Base-by-base conservation (phyloP, 2,797 vertebrate genomes). In the Tadarida brasiliensis region DNA sequence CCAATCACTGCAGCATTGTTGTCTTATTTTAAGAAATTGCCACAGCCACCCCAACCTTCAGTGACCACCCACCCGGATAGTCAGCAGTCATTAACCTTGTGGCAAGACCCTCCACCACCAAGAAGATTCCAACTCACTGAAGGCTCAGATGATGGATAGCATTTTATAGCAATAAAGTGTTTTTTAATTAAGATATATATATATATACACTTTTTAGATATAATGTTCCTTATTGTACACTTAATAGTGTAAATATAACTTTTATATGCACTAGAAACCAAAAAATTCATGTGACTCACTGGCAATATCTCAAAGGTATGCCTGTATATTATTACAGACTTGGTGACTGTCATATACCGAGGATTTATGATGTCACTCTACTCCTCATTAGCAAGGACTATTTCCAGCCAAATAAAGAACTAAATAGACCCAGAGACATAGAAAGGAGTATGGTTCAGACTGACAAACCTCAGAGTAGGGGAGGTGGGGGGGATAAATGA, bases 351-450 rank as follows among this genome's bases (percentile, higher is more conserved):
- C 67, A 44, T 16, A 33, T 12, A 63, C 14, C 28, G 61, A n/a
- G 74, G 49, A 59, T 82, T 94, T 88, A 74, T 86, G 28, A 70
- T 88, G 33, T 70, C 65, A 63, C 49, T 84, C 81, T 88, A 19
- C 17, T 90, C 67, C 90, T 81, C 49, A 91, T 56, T 86, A 92
- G 61, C 49, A 89, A 90, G 10, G 30, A 47, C 67, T 78, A 92
- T 30, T 89, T 90, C 77, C 2, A 90, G 49, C 30, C 84, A 94
- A 39, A 83, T 63, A 47, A 87, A 87, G 14, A 84, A 11, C 33
- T 87, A 44, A 44, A 44, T 44, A 44, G 39, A 44, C 39, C 39
- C 39, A 44, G 39, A 44, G 39, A 44, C 39, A 44, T 44, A 44
- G 3, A 44, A 44, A 44, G 39, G 39, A 44, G 39, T 44, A 44